A percentile compares a stretch with the other conserved stretches of the same genome.
phyloP scores from a whole-genome alignment of 2,113 vertebrate species.

The Chiloscyllium plagiosum region DNA sequence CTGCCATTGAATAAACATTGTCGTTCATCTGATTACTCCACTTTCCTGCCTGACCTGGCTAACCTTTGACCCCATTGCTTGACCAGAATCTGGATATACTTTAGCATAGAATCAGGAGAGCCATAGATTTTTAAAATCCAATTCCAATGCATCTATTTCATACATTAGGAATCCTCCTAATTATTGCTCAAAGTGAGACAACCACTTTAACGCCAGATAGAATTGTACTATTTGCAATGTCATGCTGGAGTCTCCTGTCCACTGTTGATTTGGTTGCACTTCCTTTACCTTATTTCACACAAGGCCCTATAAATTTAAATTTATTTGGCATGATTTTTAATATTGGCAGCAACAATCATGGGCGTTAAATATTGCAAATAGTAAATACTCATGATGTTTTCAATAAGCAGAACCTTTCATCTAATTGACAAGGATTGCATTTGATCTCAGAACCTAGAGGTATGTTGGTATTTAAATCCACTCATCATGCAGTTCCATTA shows the following conservation, averaged over 20 bases:
- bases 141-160: not conserved
- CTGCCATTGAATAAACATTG: no score
- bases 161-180: not conserved
- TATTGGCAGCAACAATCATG: not conserved
- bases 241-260: not conserved
- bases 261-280: not conserved
- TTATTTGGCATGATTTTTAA: not conserved
- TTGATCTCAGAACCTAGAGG: not conserved
- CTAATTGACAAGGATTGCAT: not conserved
- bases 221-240: not conserved
- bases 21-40: no score
- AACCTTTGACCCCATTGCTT: no score
- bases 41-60: no score
- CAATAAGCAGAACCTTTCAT: not conserved
- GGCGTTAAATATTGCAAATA: not conserved
- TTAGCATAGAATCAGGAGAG: not conserved
- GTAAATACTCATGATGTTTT: not conserved
- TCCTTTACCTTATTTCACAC: not conserved
- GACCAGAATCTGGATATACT: not conserved
- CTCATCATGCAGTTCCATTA: not conserved
- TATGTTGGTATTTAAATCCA: not conserved
- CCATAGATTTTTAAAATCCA: not conserved
- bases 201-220: not conserved
- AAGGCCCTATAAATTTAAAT: not conserved
- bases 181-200: not conserved